These are phyloP conservation scores for Crambe crambe DNA, from an alignment of 37 sponge, comb jelly and placozoan genomes.

Conservation along the genomic window DNA sequence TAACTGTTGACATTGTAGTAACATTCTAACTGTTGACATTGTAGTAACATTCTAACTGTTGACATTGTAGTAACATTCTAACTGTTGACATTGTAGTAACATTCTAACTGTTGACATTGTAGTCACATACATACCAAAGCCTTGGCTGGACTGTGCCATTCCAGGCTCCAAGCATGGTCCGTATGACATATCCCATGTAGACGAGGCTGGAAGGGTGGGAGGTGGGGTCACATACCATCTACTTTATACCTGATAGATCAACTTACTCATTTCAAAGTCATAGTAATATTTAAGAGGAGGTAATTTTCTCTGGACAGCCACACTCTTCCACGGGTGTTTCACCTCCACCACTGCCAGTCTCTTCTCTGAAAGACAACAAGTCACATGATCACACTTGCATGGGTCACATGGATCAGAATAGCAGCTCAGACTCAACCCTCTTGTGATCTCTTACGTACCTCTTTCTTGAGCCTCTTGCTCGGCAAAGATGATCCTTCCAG, in stretches of 20 bases:
- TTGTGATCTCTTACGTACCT: too few relatives aligned
- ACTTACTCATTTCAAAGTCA: constrained; percentile 73
- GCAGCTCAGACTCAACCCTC: too few relatives aligned
- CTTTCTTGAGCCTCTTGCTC: constrained; percentile 76
- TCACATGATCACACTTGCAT: too few relatives aligned
- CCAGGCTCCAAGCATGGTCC: constrained; percentile 82
- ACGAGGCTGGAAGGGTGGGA: constrained; percentile 30
- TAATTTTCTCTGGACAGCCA: constrained; percentile 57
- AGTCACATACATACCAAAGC: constrained; percentile 63
- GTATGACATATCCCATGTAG: constrained; percentile 32
- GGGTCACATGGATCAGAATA: too few relatives aligned
- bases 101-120: too few relatives aligned
- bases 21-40: too few relatives aligned
- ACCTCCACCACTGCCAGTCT: constrained; percentile 41
- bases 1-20: too few relatives aligned
- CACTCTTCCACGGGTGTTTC: constrained; percentile 67
- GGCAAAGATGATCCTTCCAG: constrained; percentile 75
- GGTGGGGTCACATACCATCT: neutral
- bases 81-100: too few relatives aligned
- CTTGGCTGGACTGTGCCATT: constrained; percentile 68
- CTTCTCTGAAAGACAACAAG: constrained; percentile 31
- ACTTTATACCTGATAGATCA: neutral
- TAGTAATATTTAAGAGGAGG: constrained; percentile 89
- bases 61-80: too few relatives aligned
- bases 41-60: too few relatives aligned